Evolutionary conservation across 2,113 vertebrate genomes (phyloP), one percentile per base, ranked within the genome.

Genomic region (Pseudorectes ferrugineus): DNA sequence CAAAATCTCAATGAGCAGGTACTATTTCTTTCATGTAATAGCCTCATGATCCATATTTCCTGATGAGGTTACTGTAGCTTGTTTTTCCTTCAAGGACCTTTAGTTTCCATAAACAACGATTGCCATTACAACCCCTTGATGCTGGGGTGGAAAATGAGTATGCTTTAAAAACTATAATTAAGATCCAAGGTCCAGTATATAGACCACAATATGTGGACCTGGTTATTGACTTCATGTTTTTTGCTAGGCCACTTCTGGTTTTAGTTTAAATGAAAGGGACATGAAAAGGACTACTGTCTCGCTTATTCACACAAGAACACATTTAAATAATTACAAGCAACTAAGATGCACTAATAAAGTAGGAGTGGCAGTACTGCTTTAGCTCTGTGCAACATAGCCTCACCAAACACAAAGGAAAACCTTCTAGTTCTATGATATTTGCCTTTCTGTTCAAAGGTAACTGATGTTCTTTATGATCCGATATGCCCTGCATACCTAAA

Each of bases 91-190:
- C 24, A 8, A 19, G 19, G 33, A 35, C 46, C 14, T 94, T 83
- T 19, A 23, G 2, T 96, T 94, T 79, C 28, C 22, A 51, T 88
- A 74, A 94, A 88, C 74, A 85, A 36, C 1, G 2, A 82, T 70
- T 65, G n/a, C 8, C 38, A 76, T 72, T 87, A 61, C n/a, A 89
- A 13, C 16, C 14, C 33, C 49, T 94, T 88, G 45, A 87, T 65
- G 87, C 10, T 73, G 43, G 45, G 75, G 20, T 76, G n/a, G 58
- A 76, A 95, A 94, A 91, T 85, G 29, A 92, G 46, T 31, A 28
- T 55, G 28, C 46, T 58, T 88, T 76, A 62, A 85, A 85, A 96
- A 88, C 85, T 93, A 8, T 88, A 95, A 96, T 97, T 96, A 96
- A 88, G 31, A 36, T 29, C 38, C 33, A 70, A 70, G 20, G 80